Percentiles rank a stretch among this genome's conserved stretches.
phyloP scores from a whole-genome alignment of 2,888 invertebrate genomes.

The Aethes cnicana region DNA sequence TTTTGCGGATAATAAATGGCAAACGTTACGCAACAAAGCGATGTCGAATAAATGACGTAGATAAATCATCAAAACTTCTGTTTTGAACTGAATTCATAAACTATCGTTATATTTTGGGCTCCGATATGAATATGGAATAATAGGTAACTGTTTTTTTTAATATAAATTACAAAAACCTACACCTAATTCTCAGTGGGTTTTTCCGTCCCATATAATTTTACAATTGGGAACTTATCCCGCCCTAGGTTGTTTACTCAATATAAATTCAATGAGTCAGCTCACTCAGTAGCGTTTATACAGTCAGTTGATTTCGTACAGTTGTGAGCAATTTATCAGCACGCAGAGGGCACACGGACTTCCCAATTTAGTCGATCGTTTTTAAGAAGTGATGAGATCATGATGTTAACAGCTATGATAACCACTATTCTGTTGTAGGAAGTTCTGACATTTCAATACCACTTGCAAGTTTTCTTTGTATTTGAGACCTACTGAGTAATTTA shows the following conservation, averaged over 20 bases:
- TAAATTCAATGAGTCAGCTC: conserved; percentile 17
- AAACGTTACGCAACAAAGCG: conserved; percentile 6
- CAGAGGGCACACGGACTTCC: conserved; percentile 8
- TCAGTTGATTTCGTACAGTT: not conserved
- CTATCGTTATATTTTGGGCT: not conserved
- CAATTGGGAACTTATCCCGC: conserved; percentile 4
- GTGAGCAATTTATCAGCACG: conserved; percentile 1
- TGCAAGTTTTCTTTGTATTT: too few relatives aligned
- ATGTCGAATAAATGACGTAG: conserved; percentile 19
- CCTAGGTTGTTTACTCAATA: conserved; percentile 17
- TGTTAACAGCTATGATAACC: not conserved
- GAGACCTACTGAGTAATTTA: too few relatives aligned
- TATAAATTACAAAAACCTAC: not conserved
- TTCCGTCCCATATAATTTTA: not conserved
- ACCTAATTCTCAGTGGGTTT: not conserved
- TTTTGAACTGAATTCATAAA: conserved; percentile 11
- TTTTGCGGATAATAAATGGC: conserved; percentile 20
- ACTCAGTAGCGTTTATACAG: conserved; percentile 2
- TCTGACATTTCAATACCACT: too few relatives aligned
- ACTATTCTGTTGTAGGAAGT: conserved; percentile 1
- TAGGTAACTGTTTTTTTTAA: not conserved
- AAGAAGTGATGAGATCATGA: conserved; percentile 6
- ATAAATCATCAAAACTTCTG: conserved; percentile 10
- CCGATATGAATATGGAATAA: not conserved
- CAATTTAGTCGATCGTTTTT: not conserved